Base-by-base conservation (phyloP, 2,797 vertebrate genomes). In the Danio aesculapii region DNA sequence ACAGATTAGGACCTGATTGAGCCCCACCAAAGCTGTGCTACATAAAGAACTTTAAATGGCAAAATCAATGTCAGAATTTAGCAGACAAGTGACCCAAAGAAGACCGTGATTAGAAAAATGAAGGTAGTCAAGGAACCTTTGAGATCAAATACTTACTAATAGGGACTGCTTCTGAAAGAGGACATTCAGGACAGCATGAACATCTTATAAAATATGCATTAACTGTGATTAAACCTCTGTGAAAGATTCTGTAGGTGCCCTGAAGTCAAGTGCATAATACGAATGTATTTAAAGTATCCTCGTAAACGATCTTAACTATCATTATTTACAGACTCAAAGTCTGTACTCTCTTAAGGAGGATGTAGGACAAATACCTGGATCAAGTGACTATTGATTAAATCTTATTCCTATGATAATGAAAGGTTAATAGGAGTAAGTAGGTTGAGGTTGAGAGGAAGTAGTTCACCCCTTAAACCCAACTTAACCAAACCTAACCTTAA, bases 91-190 rank as follows among this genome's bases (percentile, higher is more conserved):
- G 9, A 8, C 6, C 50, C 50, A 7, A 76, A 66, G 64, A 70
- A 53, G 47, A 46, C n/a, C 64, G 64, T 39, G n/a, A 79, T 53
- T 12, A 53, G 72, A 17, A 49, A 11, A 30, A 68, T 8, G 1
- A 78, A 50, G 39, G 30, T 61, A 74, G 76, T 69, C 55, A 11
- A 74, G 6, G 21, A 74, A 59, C 61, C 57, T 79, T 57, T 79
- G 44, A 61, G 21, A 39, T 64, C 3, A 53, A 57, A 87, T 93
- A 93, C 93, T 94, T 83, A 94, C 93, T 92, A 55, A 14, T 81
- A 55, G 77, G 0, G 53, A 87, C 83, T 0, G 88, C 82, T 52
- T 88, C 93, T 94, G 92, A 75, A 93, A 88, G 76, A 85, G 85
- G 83, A 91, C 77, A 84, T 74, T 86, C 85, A 80, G 79, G 30